Conservation (phyloP, 2,888 invertebrate species). For the Cheilosia vernalis region DNA sequence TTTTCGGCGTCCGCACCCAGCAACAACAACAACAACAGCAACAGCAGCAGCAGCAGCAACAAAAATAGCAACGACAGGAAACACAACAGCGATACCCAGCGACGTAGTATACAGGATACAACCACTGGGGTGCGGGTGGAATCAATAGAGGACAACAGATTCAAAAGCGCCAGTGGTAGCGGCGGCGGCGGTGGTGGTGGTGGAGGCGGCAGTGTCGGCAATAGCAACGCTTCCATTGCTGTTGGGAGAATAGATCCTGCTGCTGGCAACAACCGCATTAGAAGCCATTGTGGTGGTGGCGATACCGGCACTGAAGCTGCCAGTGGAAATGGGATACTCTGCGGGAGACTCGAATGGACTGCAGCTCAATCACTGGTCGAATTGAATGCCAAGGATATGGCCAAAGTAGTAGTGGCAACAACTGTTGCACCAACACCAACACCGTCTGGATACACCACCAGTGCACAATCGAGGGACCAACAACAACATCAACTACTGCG, state of each 20-base stretch:
- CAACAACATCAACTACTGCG: slow-evolving; percentile 62
- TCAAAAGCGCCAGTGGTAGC: slow-evolving; percentile 38
- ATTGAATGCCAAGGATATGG: slow-evolving; percentile 81
- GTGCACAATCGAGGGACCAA: slow-evolving; percentile 69
- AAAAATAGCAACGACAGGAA: slow-evolving; percentile 52
- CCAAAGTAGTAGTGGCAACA: slow-evolving; percentile 66
- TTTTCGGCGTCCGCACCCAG: slow-evolving; percentile 64
- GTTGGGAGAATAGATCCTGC: slow-evolving; percentile 58
- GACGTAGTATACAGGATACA: slow-evolving; percentile 38
- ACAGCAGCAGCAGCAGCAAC: slow-evolving; percentile 14
- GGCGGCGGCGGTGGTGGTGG: slow-evolving; percentile 4
- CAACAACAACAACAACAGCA: slow-evolving; percentile 35
- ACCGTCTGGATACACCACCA: slow-evolving; percentile 38
- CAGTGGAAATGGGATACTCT: slow-evolving; percentile 78
- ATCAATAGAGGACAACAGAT: slow-evolving; percentile 70
- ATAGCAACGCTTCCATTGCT: slow-evolving; percentile 23
- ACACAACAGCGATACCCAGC: slow-evolving; percentile 42
- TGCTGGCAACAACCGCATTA: slow-evolving; percentile 72
- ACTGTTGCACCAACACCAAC: slow-evolving; percentile 74
- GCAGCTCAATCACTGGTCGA: slow-evolving; percentile 83
- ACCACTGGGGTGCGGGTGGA: slow-evolving; percentile 32
- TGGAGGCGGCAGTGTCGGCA: slow-evolving; percentile 27
- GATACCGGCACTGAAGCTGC: slow-evolving; percentile 67
- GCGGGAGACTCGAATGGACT: slow-evolving; percentile 82
- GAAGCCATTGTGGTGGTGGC: slow-evolving; percentile 70